phyloP scores from a whole-genome alignment of 2,888 invertebrate genomes.

The Phengaris alcon region DNA sequence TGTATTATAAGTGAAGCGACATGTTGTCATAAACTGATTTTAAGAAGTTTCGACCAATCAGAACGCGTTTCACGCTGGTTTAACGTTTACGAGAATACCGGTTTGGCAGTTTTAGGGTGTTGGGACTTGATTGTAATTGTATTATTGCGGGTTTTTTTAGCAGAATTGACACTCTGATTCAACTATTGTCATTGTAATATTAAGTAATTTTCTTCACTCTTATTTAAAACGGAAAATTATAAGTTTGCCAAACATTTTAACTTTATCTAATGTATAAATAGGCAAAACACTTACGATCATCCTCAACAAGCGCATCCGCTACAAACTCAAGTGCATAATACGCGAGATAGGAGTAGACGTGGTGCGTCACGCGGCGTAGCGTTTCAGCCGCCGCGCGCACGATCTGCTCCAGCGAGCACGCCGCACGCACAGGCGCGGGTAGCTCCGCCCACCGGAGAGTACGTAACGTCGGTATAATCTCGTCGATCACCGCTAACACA shows the following conservation, averaged over 20 bases:
- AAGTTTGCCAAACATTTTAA: background rate
- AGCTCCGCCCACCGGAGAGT: constrained; percentile 33
- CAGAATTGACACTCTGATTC: too few relatives aligned
- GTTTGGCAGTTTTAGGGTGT: too few relatives aligned
- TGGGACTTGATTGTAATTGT: too few relatives aligned
- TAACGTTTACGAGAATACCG: too few relatives aligned
- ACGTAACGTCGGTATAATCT: constrained; percentile 32
- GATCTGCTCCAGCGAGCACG: constrained; percentile 28
- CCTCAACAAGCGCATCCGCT: constrained; percentile 47
- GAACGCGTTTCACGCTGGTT: too few relatives aligned
- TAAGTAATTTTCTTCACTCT: too few relatives aligned
- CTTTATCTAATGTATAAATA: background rate
- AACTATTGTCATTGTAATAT: too few relatives aligned
- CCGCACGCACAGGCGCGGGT: constrained; percentile 35
- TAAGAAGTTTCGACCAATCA: too few relatives aligned
- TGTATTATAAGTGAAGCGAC: too few relatives aligned
- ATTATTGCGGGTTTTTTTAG: too few relatives aligned
- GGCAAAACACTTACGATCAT: constrained; percentile 48
- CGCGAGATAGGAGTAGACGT: constrained; percentile 48
- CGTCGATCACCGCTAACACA: constrained; percentile 33
- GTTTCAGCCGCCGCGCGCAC: constrained; percentile 32
- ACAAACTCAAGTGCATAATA: constrained; percentile 43
- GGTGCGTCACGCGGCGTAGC: constrained; percentile 40
- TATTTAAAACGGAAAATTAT: too few relatives aligned
- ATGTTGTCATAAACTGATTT: too few relatives aligned